Conservation (phyloP, 2,888 invertebrate genomes). For the Calameuta idolon region DNA sequence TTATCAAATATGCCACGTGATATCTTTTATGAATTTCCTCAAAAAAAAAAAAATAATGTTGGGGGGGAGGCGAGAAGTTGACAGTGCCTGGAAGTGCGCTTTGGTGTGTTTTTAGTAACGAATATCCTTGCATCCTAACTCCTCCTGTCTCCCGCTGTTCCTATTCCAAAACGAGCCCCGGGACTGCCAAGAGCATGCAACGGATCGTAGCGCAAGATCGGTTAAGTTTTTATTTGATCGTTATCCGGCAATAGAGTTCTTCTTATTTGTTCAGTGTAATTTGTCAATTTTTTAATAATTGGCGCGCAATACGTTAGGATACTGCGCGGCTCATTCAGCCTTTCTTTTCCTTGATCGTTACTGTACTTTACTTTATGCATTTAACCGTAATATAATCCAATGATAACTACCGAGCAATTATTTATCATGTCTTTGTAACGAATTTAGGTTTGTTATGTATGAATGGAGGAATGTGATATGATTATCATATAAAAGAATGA, state of each 20-base stretch:
- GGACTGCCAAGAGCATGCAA: constrained; percentile 30
- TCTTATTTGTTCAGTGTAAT: background rate
- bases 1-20: background rate
- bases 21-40: background rate
- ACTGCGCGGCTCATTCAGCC: background rate
- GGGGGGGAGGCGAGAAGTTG: constrained; percentile 1
- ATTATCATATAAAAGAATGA: constrained; percentile 42
- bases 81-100: constrained; percentile 37
- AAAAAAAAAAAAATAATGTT: background rate
- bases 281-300: background rate
- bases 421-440: constrained; percentile 35
- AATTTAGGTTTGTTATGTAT: constrained; percentile 42
- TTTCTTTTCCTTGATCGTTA: background rate
- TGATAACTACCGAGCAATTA: constrained; percentile 23
- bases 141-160: constrained; percentile 12
- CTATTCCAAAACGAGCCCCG: constrained; percentile 30
- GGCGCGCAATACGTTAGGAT: background rate
- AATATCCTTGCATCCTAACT: constrained; percentile 22
- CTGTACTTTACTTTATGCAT: background rate
- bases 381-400: background rate
- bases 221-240: constrained; percentile 24
- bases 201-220: constrained; percentile 22
- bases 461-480: constrained; percentile 42
- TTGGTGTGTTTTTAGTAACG: constrained; percentile 28
- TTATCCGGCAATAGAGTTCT: constrained; percentile 12